These are phyloP conservation scores for Psilopogon haemacephalus DNA, from an alignment of 2,113 vertebrate species.

Conservation along the genomic window DNA sequence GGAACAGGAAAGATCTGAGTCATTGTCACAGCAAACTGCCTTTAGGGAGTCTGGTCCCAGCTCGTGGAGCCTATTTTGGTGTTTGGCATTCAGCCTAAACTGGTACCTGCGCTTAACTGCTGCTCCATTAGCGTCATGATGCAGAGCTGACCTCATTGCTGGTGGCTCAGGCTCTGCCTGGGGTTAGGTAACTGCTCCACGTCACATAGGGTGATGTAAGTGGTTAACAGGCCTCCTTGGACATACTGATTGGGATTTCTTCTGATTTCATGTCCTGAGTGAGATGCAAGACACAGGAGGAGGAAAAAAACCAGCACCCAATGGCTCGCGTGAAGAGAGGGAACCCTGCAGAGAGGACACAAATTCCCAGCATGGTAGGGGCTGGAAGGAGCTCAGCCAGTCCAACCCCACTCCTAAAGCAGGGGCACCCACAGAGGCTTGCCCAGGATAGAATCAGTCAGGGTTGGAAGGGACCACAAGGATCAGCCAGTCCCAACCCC, in stretches of 20 bases:
- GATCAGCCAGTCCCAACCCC: too few relatives aligned
- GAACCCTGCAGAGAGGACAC: neutral
- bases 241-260: neutral
- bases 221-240: neutral
- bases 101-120: neutral
- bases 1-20: neutral
- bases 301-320: neutral
- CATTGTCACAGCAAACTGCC: neutral
- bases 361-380: too few relatives aligned
- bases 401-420: too few relatives aligned
- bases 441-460: too few relatives aligned
- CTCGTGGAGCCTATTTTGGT: rapidly evolving
- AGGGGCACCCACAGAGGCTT: too few relatives aligned
- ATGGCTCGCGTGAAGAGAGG: neutral
- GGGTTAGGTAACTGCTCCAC: neutral
- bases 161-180: rapidly evolving
- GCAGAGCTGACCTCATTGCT: neutral
- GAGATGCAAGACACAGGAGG: too few relatives aligned
- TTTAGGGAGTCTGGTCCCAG: neutral
- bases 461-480: too few relatives aligned
- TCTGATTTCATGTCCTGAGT: neutral
- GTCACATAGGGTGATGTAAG: too few relatives aligned
- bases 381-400: too few relatives aligned
- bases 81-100: rapidly evolving
- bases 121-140: neutral